Base-by-base conservation (phyloP, 53 echinoderm and acorn worm species). In the Temnopleurus reevesii region DNA sequence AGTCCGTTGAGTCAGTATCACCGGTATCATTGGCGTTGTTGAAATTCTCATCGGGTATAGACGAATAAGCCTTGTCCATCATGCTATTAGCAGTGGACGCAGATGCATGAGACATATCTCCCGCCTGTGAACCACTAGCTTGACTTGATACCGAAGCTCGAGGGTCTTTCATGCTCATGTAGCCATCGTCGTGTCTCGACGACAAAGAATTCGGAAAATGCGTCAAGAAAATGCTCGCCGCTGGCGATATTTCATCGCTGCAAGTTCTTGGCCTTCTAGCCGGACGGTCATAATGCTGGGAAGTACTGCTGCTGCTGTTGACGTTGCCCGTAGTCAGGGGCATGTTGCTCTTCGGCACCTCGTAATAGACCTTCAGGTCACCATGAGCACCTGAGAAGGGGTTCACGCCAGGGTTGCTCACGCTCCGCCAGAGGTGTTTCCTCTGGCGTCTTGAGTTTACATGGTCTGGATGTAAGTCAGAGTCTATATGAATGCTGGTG, bases 161-260 rank as follows among this genome's bases (percentile, higher is more conserved):
- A 3, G 93, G 93, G 66, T 96, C 96, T 81, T 93, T 96, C 96
- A 96, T 96, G 53, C 96, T 96, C 96, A 96, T 96, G 84, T 96
- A 96, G 1, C 96, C 96, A 71, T 96, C 96, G 49, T 96, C 96
- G 21, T 96, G 94, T 45, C 90, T 90, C 55, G 90, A 46, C 7
- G 93, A 89, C 63, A 93, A 76, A 2, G 92, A 90, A 59, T 90
- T 84, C 24, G 90, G 90, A 46, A 90, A 90, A 34, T 90, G 77
- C 33, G 83, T 92, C 51, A 93, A 53, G 44, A 91, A 83, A 41
- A 89, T 91, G 53, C 86, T 89, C 12, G 91, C 90, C 36, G 81
- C 89, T 28, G 93, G 90, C 35, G 94, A 89, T 58, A 92, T 86
- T 38, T 94, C 96, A 45, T 93, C 96, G 85, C 96, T 96, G 83